Percentiles rank a stretch among this genome's conserved stretches.
phyloP scores from a whole-genome alignment of 1,140 invertebrate species.

The Bombus soroeensis region DNA sequence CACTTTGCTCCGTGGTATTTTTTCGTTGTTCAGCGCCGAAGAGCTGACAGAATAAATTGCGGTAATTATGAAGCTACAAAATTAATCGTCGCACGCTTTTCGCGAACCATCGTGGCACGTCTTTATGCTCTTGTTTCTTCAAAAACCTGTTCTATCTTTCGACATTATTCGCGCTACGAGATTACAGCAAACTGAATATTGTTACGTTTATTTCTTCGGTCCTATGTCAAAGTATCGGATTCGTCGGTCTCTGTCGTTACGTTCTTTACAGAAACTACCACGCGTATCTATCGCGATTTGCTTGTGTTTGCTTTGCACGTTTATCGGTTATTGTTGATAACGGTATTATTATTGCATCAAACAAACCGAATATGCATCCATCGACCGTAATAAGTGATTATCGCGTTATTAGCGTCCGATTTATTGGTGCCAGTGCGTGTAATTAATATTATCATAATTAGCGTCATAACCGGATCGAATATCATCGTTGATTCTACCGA shows the following conservation, averaged over 20 bases:
- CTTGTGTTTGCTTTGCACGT: constrained; percentile 2
- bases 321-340: constrained; percentile 8
- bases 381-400: constrained; percentile 19
- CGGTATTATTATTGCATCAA: constrained; percentile 1
- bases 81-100: constrained; percentile 12
- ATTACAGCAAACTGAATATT: background rate
- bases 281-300: background rate
- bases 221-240: too few relatives aligned
- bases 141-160: background rate
- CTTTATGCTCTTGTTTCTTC: background rate
- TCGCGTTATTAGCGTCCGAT: constrained; percentile 25
- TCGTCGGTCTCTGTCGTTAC: background rate
- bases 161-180: background rate
- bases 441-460: constrained; percentile 39
- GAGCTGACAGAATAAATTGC: background rate
- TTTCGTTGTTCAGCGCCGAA: background rate
- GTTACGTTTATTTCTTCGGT: background rate
- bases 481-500: background rate
- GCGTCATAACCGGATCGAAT: background rate
- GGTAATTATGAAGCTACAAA: background rate
- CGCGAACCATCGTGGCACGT: too few relatives aligned
- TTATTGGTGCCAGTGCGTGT: constrained; percentile 17
- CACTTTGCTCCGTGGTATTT: constrained; percentile 44
- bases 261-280: background rate
- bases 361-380: constrained; percentile 18